Conservation (phyloP, 2,888 invertebrate species). For the Aricia artaxerxes region DNA sequence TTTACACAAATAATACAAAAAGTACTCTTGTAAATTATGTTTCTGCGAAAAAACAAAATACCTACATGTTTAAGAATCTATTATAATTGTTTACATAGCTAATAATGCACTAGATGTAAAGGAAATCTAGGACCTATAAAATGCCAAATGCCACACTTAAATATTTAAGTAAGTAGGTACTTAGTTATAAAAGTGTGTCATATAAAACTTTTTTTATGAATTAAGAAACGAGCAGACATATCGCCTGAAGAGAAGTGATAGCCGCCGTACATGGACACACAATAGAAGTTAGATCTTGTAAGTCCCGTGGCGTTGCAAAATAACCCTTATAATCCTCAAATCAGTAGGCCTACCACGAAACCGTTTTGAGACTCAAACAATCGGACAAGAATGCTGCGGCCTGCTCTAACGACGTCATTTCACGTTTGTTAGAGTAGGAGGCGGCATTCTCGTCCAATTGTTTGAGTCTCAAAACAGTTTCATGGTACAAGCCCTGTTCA, state of each 20-base stretch:
- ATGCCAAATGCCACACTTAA: no score
- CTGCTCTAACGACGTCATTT: no score
- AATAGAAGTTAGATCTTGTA: background rate
- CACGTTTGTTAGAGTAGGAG: no score
- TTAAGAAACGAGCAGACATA: background rate
- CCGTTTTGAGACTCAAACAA: no score
- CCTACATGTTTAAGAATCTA: background rate
- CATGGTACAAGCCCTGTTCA: no score
- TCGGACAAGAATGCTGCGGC: no score
- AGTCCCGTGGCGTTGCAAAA: background rate
- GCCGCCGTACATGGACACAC: background rate
- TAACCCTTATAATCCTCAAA: background rate
- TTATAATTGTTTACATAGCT: background rate
- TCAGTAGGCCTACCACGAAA: no score
- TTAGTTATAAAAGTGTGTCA: no score
- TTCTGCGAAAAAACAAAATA: background rate
- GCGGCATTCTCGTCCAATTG: no score
- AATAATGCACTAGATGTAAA: background rate
- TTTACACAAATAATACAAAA: slow-evolving; percentile 10
- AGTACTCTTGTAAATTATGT: background rate
- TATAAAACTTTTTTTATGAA: background rate
- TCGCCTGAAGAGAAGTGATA: background rate
- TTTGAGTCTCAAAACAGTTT: no score
- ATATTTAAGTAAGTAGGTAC: no score
- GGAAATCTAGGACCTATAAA: background rate